Percentiles rank a stretch among this genome's conserved stretches.
Evolutionary conservation across 2,888 invertebrate genomes (phyloP).

Genomic region (Cephus pulcher): DNA sequence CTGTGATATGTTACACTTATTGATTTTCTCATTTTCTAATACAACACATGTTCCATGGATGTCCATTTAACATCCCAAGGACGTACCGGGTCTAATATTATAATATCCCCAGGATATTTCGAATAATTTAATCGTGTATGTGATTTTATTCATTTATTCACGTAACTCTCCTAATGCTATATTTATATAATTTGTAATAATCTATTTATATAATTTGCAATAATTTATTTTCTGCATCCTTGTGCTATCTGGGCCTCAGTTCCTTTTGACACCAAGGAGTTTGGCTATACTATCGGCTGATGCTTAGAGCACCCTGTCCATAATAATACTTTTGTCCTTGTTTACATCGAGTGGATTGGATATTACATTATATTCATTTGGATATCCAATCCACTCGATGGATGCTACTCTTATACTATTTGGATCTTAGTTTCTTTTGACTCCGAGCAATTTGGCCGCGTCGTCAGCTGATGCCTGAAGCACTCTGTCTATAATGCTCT

Average conservation of each 20-base stretch:
- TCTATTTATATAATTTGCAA: neutral
- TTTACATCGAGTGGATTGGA: conserved; percentile 87
- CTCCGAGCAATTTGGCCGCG: conserved; percentile 88
- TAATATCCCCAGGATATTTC: neutral
- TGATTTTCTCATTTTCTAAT: neutral
- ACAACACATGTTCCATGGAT: neutral
- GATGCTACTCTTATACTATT: conserved; percentile 1
- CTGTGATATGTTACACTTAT: neutral
- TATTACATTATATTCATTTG: conserved; percentile 78
- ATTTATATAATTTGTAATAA: neutral
- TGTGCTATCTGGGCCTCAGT: conserved; percentile 38
- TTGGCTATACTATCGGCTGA: conserved; percentile 89
- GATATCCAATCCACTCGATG: conserved; percentile 60
- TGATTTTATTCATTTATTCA: neutral
- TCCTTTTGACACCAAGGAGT: conserved; percentile 84
- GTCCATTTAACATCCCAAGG: neutral
- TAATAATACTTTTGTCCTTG: conserved; percentile 83
- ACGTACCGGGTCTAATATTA: neutral
- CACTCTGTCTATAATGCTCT: conserved; percentile 85
- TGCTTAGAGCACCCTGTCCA: conserved; percentile 83
- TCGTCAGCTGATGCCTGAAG: conserved; percentile 84
- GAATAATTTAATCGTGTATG: neutral
- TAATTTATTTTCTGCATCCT: conserved; percentile 3
- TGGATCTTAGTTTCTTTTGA: conserved; percentile 73
- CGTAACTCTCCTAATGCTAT: neutral